These are phyloP conservation scores for Phragmatobia fuliginosa DNA, from an alignment of 2,888 invertebrate species.

Conservation along the genomic window DNA sequence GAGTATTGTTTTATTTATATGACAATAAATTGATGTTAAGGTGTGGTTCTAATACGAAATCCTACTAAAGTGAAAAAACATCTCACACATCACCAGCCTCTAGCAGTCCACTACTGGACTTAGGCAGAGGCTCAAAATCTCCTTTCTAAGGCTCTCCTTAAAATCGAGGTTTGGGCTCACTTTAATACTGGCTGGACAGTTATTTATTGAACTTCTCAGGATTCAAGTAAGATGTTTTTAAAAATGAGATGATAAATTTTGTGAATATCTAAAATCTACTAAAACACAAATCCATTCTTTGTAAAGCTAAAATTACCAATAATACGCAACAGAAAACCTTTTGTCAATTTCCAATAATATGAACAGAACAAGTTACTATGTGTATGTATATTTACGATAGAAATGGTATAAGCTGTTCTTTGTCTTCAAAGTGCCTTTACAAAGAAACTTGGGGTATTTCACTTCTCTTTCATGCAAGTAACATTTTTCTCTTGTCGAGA, in stretches of 20 bases:
- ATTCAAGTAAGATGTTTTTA: too few species aligned
- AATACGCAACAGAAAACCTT: neutral
- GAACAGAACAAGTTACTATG: neutral
- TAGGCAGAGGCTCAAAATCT: too few species aligned
- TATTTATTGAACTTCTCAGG: too few species aligned
- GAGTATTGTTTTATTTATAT: neutral
- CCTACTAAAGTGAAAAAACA: neutral
- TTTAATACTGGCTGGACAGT: neutral
- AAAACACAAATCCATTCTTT: neutral
- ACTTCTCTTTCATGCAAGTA: constrained; percentile 44
- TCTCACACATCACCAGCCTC: neutral
- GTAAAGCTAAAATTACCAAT: neutral
- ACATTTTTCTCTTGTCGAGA: constrained; percentile 46
- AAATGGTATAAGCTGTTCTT: constrained; percentile 49
- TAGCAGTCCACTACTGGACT: too few species aligned
- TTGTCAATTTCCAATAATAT: neutral
- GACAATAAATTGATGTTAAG: too few species aligned
- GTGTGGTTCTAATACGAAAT: neutral
- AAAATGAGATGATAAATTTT: too few species aligned
- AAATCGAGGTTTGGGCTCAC: neutral
- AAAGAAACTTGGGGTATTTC: constrained; percentile 50
- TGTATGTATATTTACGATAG: constrained; percentile 38
- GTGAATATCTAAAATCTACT: neutral
- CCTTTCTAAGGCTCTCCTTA: too few species aligned
- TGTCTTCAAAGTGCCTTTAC: constrained; percentile 53